Evolutionary conservation across 1,140 invertebrate species (phyloP).

Genomic region (Drosophila parabipectinata): DNA sequence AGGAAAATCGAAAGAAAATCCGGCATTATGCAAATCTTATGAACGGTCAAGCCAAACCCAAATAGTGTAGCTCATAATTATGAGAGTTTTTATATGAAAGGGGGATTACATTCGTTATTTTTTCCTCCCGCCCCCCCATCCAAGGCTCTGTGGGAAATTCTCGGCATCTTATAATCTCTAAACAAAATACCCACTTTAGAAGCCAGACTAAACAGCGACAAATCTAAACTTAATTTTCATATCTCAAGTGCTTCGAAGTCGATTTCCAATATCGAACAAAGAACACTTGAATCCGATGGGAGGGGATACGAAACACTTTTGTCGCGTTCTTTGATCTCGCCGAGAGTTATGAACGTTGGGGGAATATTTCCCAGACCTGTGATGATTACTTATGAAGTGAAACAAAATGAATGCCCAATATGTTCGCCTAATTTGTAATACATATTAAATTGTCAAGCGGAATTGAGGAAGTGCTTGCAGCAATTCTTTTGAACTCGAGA

Average conservation of each 20-base stretch:
- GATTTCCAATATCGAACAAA: slow-evolving; percentile 4
- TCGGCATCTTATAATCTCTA: slow-evolving; percentile 10
- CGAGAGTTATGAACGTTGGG: slow-evolving; percentile 46
- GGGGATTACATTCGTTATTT: background rate
- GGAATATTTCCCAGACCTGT: slow-evolving; percentile 52
- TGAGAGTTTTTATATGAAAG: slow-evolving; percentile 10
- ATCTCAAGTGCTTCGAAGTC: slow-evolving; percentile 44
- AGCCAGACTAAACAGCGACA: slow-evolving; percentile 66
- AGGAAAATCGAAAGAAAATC: slow-evolving; percentile 35
- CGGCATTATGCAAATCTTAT: slow-evolving; percentile 47
- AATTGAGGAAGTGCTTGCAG: slow-evolving; percentile 72
- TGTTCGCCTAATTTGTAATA: slow-evolving; percentile 41
- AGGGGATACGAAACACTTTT: slow-evolving; percentile 10
- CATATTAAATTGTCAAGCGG: slow-evolving; percentile 74
- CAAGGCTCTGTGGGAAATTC: slow-evolving; percentile 41
- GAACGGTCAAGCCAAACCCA: slow-evolving; percentile 47
- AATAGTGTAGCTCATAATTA: slow-evolving; percentile 49
- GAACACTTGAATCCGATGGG: slow-evolving; percentile 22
- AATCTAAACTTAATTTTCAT: slow-evolving; percentile 37
- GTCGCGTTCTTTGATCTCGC: slow-evolving; percentile 68
- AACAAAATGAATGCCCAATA: slow-evolving; percentile 25
- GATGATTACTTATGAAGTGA: slow-evolving; percentile 54
- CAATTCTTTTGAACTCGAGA: slow-evolving; percentile 76
- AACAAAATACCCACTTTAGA: slow-evolving; percentile 21
- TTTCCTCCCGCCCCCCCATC: background rate